Conservation (phyloP, 2,888 invertebrate species). For the Julus scanicus region DNA sequence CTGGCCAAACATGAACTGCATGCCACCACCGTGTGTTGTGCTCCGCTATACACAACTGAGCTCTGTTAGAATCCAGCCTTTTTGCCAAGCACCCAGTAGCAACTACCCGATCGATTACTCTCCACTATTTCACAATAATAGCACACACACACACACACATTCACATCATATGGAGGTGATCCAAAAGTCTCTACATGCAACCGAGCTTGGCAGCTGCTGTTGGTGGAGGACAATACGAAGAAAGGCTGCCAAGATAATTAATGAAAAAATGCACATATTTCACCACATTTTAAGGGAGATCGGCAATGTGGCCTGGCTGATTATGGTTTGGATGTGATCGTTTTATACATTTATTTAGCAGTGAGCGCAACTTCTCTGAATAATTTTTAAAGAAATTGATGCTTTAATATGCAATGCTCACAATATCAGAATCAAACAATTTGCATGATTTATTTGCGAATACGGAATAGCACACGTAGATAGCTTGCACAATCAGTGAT, state of each 20-base stretch:
- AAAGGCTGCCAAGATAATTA: not conserved
- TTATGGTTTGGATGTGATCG: too few relatives aligned
- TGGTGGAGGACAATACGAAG: not conserved
- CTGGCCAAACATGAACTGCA: conserved; percentile 48
- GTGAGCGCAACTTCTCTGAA: too few relatives aligned
- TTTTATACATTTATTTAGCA: too few relatives aligned
- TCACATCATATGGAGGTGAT: conserved; percentile 38
- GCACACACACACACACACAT: not conserved
- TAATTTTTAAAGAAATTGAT: too few relatives aligned
- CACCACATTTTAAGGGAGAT: too few relatives aligned
- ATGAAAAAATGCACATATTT: conserved; percentile 7
- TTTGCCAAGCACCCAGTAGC: conserved; percentile 36
- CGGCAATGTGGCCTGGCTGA: too few relatives aligned
- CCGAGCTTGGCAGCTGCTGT: not conserved
- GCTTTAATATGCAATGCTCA: too few relatives aligned
- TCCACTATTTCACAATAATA: conserved; percentile 48
- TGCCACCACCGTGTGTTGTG: conserved; percentile 47
- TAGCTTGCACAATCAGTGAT: not conserved
- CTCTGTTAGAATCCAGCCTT: conserved; percentile 34
- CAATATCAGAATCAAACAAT: not conserved
- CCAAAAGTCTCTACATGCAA: not conserved
- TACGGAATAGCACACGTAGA: not conserved
- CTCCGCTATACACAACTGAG: conserved; percentile 31
- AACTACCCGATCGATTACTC: conserved; percentile 51
- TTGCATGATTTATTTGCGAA: not conserved